phyloP scores from a whole-genome alignment of 2,888 invertebrate genomes.

The Melinaea marsaeus region DNA sequence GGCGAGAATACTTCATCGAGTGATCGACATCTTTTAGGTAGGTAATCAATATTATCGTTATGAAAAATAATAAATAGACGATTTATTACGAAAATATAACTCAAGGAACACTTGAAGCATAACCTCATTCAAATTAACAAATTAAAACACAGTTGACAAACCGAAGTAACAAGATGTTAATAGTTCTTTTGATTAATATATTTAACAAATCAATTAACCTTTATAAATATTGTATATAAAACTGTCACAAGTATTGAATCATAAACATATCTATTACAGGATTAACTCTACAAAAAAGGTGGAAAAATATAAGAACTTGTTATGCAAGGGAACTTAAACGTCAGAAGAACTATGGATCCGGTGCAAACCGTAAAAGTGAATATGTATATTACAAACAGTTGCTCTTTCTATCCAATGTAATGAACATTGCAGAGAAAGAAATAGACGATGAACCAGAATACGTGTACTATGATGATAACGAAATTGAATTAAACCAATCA shows the following conservation, averaged over 20 bases:
- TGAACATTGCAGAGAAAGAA: conserved; percentile 18
- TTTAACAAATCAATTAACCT: too few species aligned
- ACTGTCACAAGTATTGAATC: not conserved
- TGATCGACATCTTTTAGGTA: conserved; percentile 23
- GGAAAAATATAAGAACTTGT: conserved; percentile 36
- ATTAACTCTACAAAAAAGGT: conserved; percentile 32
- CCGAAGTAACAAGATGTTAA: too few species aligned
- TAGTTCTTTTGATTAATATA: too few species aligned
- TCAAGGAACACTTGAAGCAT: too few species aligned
- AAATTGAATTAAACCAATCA: conserved; percentile 7
- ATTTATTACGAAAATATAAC: not conserved
- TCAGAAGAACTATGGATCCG: conserved; percentile 28
- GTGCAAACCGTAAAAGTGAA: conserved; percentile 17
- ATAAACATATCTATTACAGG: conserved; percentile 10
- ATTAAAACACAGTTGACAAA: too few species aligned
- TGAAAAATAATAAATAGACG: not conserved
- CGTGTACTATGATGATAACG: conserved; percentile 15
- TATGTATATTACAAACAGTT: conserved; percentile 20
- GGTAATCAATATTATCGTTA: conserved; percentile 11
- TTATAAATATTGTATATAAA: too few species aligned
- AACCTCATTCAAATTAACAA: too few species aligned
- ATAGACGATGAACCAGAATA: conserved; percentile 19
- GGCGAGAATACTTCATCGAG: conserved; percentile 14
- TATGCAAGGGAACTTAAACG: conserved; percentile 33
- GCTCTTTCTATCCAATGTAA: conserved; percentile 16